Evolutionary conservation across 2,797 vertebrate genomes (phyloP).

Genomic region (Gallinago stenura): DNA sequence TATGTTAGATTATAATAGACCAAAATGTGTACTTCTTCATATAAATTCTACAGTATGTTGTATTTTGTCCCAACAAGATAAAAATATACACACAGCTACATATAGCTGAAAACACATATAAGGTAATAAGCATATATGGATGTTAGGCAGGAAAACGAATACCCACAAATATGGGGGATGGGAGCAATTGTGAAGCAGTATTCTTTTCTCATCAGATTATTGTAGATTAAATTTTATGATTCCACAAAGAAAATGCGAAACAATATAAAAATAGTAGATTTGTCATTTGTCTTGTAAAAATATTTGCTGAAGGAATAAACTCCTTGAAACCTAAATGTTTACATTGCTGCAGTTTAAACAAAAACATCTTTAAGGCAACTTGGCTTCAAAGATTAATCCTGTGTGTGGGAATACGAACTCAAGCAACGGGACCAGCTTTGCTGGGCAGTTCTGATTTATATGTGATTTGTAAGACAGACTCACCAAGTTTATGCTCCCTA

Average conservation of each 20-base stretch:
- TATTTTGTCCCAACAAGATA: not conserved
- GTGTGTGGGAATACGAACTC: constrained; percentile 18
- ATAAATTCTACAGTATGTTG: not conserved
- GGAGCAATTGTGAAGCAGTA: not conserved
- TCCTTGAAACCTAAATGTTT: constrained; percentile 32
- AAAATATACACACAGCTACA: not conserved
- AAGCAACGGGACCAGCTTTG: not conserved
- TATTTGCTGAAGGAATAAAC: constrained; percentile 40
- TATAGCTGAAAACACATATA: not conserved
- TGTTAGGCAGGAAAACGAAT: not conserved
- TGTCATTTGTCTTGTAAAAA: constrained; percentile 19
- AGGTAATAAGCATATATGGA: not conserved
- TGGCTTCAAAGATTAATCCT: constrained; percentile 21
- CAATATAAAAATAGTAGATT: not conserved
- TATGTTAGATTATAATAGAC: not conserved
- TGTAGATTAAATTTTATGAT: not conserved
- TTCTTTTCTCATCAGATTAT: not conserved
- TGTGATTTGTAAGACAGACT: not conserved
- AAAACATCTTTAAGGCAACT: constrained; percentile 41
- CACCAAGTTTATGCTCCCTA: constrained; percentile 6
- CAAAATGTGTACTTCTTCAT: not conserved
- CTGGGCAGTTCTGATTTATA: constrained; percentile 19
- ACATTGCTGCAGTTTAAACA: not conserved
- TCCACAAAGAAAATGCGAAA: not conserved
- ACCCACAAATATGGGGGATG: not conserved